Percentiles rank a stretch among this genome's conserved stretches.
phyloP scores from a whole-genome alignment of 2,888 invertebrate species.

The Phengaris arion region DNA sequence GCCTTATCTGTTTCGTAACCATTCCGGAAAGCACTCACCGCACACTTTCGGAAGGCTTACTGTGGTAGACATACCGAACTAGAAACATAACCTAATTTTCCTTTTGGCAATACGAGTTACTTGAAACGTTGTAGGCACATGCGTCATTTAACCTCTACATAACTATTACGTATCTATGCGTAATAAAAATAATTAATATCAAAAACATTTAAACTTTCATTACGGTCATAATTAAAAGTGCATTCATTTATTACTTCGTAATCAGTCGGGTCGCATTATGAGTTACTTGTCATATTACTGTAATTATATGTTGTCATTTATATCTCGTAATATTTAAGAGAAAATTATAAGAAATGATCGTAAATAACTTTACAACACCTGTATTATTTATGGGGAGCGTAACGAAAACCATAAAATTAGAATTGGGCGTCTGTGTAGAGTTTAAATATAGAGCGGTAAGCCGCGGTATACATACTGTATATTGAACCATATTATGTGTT shows the following conservation, averaged over 20 bases:
- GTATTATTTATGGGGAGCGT: slow-evolving; percentile 32
- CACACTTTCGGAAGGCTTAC: background rate
- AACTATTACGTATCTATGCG: too few species aligned
- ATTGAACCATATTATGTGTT: slow-evolving; percentile 39
- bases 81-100: background rate
- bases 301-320: background rate
- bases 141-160: background rate
- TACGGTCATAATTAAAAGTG: background rate
- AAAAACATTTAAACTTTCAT: too few species aligned
- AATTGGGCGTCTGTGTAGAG: slow-evolving; percentile 50
- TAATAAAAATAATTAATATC: background rate
- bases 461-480: slow-evolving; percentile 44
- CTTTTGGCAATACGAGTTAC: background rate
- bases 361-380: slow-evolving; percentile 17
- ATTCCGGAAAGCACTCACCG: slow-evolving; percentile 39
- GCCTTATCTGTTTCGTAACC: slow-evolving; percentile 46
- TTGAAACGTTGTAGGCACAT: background rate
- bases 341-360: background rate
- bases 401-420: slow-evolving; percentile 42
- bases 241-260: background rate
- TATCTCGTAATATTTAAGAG: background rate
- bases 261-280: background rate
- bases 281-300: background rate
- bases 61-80: background rate
- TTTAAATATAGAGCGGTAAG: slow-evolving; percentile 54